Conservation (phyloP, 2,888 invertebrate genomes). For the Unio delphinus region DNA sequence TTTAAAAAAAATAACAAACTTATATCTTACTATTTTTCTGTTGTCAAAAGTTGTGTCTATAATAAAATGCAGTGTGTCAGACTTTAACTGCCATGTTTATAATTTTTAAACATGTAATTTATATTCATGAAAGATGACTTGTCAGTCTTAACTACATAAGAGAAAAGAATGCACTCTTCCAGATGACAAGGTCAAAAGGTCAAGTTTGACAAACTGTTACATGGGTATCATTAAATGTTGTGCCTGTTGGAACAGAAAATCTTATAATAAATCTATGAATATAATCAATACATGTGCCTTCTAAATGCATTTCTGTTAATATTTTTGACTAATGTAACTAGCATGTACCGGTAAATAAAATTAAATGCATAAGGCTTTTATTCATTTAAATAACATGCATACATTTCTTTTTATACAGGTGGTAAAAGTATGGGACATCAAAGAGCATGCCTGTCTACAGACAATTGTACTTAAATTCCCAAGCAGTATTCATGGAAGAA, state of each 20-base stretch:
- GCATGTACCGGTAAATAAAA: neutral
- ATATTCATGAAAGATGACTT: too few species aligned
- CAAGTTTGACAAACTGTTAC: too few species aligned
- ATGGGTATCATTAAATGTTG: too few species aligned
- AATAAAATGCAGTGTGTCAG: neutral
- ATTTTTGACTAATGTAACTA: neutral
- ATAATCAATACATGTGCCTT: neutral
- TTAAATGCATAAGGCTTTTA: neutral
- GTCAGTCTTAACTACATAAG: too few species aligned
- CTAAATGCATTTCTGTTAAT: neutral
- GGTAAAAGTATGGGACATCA: slow-evolving; percentile 70
- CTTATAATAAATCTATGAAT: too few species aligned
- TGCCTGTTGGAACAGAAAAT: too few species aligned
- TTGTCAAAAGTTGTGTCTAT: too few species aligned
- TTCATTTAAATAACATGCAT: neutral
- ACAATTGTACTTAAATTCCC: slow-evolving; percentile 68
- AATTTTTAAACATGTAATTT: neutral
- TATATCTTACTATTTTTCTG: too few species aligned
- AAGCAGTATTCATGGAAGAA: slow-evolving; percentile 64
- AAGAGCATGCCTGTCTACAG: slow-evolving; percentile 69
- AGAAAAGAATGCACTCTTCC: too few species aligned
- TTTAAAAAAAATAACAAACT: too few species aligned
- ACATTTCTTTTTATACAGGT: slow-evolving; percentile 47
- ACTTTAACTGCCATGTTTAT: neutral
- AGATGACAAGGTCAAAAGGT: too few species aligned